A percentile compares a stretch with the other conserved stretches of the same genome.
Evolutionary conservation across 2,888 invertebrate genomes (phyloP).

Genomic region (Lathronympha strigana): DNA sequence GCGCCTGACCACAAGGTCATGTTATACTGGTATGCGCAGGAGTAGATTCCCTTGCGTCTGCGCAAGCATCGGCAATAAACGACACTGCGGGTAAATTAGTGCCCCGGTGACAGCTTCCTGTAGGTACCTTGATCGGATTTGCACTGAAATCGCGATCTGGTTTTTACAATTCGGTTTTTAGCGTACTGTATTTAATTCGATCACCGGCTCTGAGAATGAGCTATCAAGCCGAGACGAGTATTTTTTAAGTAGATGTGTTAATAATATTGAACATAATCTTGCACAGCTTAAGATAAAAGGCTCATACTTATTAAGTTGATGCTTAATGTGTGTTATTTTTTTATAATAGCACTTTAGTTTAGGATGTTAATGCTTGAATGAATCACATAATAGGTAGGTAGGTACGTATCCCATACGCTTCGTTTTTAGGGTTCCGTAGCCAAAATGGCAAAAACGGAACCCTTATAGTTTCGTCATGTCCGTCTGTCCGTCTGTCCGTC

Average conservation of each 20-base stretch:
- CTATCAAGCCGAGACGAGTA: conserved; percentile 7
- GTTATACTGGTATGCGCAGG: background rate
- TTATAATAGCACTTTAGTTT: too few relatives aligned
- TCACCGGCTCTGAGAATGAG: conserved; percentile 23
- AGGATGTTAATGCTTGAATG: too few relatives aligned
- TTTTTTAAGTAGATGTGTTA: conserved; percentile 10
- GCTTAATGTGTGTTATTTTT: background rate
- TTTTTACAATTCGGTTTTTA: conserved; percentile 40
- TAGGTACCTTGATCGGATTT: conserved; percentile 60
- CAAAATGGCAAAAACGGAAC: too few relatives aligned
- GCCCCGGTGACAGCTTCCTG: conserved; percentile 79
- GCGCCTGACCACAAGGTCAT: background rate
- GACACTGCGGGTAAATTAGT: conserved; percentile 76
- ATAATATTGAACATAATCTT: background rate
- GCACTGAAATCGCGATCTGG: conserved; percentile 49
- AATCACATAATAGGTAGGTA: too few relatives aligned
- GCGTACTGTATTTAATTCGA: conserved; percentile 16
- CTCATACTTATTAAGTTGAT: background rate
- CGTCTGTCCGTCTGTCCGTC: too few relatives aligned
- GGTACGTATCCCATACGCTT: too few relatives aligned
- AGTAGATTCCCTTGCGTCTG: background rate
- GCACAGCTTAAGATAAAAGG: background rate
- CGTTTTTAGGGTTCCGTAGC: too few relatives aligned
- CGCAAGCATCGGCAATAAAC: background rate
- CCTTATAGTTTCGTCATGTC: too few relatives aligned